Evolutionary conservation across 2,113 vertebrate genomes (phyloP).

Genomic region (Engystomops pustulosus): DNA sequence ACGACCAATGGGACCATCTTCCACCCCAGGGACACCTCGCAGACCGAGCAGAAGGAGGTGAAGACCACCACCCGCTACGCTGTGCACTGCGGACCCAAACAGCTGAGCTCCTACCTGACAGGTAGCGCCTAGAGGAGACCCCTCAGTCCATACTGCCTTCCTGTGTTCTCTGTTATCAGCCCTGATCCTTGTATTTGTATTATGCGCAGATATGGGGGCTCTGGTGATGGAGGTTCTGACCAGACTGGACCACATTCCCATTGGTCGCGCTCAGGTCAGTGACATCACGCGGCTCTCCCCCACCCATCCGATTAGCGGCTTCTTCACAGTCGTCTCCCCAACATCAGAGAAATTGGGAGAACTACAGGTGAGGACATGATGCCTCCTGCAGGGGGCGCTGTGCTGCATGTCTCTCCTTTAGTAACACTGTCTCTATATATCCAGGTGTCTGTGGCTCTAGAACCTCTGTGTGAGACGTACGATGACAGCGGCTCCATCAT

Average conservation of each 20-base stretch:
- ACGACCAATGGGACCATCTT: constrained; percentile 84
- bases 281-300: constrained; percentile 83
- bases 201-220: constrained; percentile 86
- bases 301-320: constrained; percentile 81
- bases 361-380: constrained; percentile 82
- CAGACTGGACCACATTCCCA: constrained; percentile 81
- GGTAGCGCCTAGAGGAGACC: constrained; percentile 70
- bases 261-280: constrained; percentile 82
- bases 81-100: constrained; percentile 88
- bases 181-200: background rate
- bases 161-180: no score
- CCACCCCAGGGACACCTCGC: constrained; percentile 75
- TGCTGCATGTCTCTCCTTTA: no score
- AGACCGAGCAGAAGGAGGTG: constrained; percentile 74
- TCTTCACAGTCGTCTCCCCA: constrained; percentile 87
- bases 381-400: background rate
- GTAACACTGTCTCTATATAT: background rate
- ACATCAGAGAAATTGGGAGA: constrained; percentile 88
- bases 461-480: constrained; percentile 82
- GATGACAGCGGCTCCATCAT: constrained; percentile 76
- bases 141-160: no score
- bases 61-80: constrained; percentile 83
- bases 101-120: constrained; percentile 89
- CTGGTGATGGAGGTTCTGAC: constrained; percentile 88
- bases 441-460: constrained; percentile 85